A percentile compares a stretch with the other conserved stretches of the same genome.
These are phyloP conservation scores for Eulemur macaco DNA, from an alignment of 2,113 vertebrate species.

Conservation along the genomic window DNA sequence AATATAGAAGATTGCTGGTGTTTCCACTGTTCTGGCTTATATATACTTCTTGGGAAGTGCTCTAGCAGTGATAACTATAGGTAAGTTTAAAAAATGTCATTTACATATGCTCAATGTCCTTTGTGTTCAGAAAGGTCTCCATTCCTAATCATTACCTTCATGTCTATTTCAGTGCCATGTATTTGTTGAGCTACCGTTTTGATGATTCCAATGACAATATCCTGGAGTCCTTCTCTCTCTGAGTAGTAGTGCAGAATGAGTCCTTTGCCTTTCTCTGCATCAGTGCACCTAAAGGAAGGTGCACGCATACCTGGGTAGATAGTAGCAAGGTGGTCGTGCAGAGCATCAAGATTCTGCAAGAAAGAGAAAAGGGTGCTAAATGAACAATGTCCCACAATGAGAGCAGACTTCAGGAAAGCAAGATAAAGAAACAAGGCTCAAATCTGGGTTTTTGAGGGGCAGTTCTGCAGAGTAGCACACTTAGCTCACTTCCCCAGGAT, in stretches of 20 bases:
- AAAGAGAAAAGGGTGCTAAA: slow-evolving; percentile 57
- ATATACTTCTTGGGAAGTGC: too few relatives aligned
- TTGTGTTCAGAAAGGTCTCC: neutral
- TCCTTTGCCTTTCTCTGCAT: slow-evolving; percentile 96
- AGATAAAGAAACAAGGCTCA: neutral
- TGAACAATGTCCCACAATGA: slow-evolving; percentile 87
- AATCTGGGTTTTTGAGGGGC: too few relatives aligned
- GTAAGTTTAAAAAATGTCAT: neutral
- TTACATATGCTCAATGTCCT: neutral
- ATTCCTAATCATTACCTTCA: slow-evolving; percentile 90
- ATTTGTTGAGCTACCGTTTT: slow-evolving; percentile 99
- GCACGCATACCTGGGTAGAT: slow-evolving; percentile 99
- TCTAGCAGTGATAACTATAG: neutral
- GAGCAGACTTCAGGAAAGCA: neutral
- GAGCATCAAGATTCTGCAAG: slow-evolving; percentile 95
- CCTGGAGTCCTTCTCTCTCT: slow-evolving; percentile 97
- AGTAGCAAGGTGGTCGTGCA: slow-evolving; percentile 98
- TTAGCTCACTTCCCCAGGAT: accelerated
- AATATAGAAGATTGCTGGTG: neutral
- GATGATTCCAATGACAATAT: slow-evolving; percentile 99
- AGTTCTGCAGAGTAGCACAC: accelerated
- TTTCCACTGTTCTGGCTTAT: neutral
- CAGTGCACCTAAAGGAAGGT: slow-evolving; percentile 97
- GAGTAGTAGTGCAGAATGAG: slow-evolving; percentile 99
- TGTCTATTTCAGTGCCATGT: slow-evolving; percentile 98